phyloP scores from a whole-genome alignment of 2,797 vertebrate species.

The Chaenodraco wilsoni region DNA sequence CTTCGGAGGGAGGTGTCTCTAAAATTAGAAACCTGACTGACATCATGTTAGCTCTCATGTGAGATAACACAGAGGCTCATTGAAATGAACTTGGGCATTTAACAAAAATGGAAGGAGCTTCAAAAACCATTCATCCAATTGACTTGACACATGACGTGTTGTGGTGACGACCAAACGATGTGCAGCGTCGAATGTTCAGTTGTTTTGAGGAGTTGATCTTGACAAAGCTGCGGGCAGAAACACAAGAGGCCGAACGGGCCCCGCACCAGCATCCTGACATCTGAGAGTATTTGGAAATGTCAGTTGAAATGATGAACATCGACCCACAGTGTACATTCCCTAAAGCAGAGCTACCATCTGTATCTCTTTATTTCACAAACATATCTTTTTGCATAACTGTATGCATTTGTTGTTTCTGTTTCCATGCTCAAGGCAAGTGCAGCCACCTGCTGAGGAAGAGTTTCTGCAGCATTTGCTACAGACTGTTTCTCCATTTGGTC shows the following conservation, averaged over 20 bases:
- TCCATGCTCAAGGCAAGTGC: neutral
- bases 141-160: too few species aligned
- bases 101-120: neutral
- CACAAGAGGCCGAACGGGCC: too few species aligned
- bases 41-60: constrained; percentile 25
- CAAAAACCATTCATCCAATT: too few species aligned
- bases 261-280: neutral
- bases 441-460: constrained; percentile 12
- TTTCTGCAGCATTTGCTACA: neutral
- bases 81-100: constrained; percentile 4
- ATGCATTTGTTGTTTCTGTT: neutral
- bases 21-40: constrained; percentile 56
- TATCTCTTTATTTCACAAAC: neutral
- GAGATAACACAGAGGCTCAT: constrained; percentile 5
- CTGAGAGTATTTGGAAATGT: neutral
- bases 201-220: too few species aligned
- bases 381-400: neutral
- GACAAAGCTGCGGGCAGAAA: too few species aligned
- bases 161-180: too few species aligned
- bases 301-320: neutral
- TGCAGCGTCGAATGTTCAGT: too few species aligned
- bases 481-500: constrained; percentile 3
- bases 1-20: constrained; percentile 40
- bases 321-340: neutral
- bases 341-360: neutral